Evolutionary conservation across 2,888 invertebrate species (phyloP), one percentile per base, ranked within the genome.

Genomic region (Thelaira solivaga): DNA sequence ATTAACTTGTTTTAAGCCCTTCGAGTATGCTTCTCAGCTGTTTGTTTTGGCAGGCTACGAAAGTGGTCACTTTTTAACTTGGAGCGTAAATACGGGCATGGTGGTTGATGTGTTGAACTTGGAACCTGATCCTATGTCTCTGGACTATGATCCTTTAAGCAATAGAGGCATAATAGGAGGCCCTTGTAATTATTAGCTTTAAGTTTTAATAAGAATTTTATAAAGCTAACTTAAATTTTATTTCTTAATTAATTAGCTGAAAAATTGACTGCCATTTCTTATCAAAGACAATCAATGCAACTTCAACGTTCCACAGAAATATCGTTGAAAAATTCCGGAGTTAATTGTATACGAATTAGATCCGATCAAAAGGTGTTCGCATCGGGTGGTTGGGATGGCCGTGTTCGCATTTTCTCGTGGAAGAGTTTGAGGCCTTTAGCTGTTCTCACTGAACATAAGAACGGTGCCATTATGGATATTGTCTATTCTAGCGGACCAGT

Each of bases 371-470:
- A 93, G 86, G 92, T 95, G 6, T 93, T 95, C 82, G 92, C 92
- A 18, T 90, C 92, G 0, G 95, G 93, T 10, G 93, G 94, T 31
- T 94, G 94, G 93, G 95, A 96, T 84, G 93, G 94, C 1, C 91
- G 93, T 77, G 90, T 95, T 76, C 91, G 95, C 80, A 91, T 95
- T 80, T 95, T 93, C 86, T 95, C 95, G 1, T 94, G 94, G 93
- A 94, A 92, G 86, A 93, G 93, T 64, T 88, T 95, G 39, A 90
- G 93, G 61, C 92, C 93, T 3, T 88, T 95, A 74, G 95, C 92
- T 1, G 94, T 94, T 59, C 90, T 96, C 36, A 93, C 92, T 0
- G 93, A 94, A 83, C 95, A 96, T 83, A 92, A 91, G 80, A 91
- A 92, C 80, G 91, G 93, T 34, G 91, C 92, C n/a, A 90, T 95